phyloP scores from a whole-genome alignment of 1,140 invertebrate genomes.

The Neodiprion fabricii region DNA sequence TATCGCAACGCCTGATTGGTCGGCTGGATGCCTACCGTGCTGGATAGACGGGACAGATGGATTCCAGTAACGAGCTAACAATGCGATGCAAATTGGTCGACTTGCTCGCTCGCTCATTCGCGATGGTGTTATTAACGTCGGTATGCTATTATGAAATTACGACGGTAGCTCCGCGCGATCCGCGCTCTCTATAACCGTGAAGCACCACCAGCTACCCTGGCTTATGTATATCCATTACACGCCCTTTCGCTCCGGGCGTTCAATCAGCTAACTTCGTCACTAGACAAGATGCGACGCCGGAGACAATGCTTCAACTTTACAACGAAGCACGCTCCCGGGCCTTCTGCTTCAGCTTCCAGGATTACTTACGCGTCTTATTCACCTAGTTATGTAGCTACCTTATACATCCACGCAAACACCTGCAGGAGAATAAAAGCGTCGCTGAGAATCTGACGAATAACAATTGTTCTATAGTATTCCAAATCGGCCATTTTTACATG shows the following conservation, averaged over 20 bases:
- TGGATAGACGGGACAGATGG: slow-evolving; percentile 42
- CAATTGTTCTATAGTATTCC: too few species aligned
- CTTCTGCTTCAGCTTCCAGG: too few species aligned
- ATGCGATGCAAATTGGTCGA: slow-evolving; percentile 61
- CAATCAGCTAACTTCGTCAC: slow-evolving; percentile 51
- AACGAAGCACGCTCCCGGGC: not conserved
- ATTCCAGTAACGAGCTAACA: slow-evolving; percentile 51
- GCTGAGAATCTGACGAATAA: too few species aligned
- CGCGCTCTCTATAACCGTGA: slow-evolving; percentile 17
- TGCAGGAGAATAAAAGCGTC: too few species aligned
- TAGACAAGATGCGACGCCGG: slow-evolving; percentile 19
- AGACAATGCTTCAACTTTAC: slow-evolving; percentile 3
- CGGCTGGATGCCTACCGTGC: slow-evolving; percentile 13
- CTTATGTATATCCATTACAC: slow-evolving; percentile 11
- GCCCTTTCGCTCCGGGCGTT: slow-evolving; percentile 41
- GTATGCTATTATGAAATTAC: slow-evolving; percentile 61
- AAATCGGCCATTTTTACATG: too few species aligned
- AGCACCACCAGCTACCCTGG: not conserved
- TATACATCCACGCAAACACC: too few species aligned
- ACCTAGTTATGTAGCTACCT: too few species aligned
- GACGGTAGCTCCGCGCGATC: slow-evolving; percentile 39
- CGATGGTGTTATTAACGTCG: slow-evolving; percentile 61
- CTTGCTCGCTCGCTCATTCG: slow-evolving; percentile 41
- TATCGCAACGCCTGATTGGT: slow-evolving; percentile 9
- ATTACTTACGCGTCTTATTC: too few species aligned